Conservation (phyloP, 2,113 vertebrate genomes). For the Chascanopsetta lugubris region DNA sequence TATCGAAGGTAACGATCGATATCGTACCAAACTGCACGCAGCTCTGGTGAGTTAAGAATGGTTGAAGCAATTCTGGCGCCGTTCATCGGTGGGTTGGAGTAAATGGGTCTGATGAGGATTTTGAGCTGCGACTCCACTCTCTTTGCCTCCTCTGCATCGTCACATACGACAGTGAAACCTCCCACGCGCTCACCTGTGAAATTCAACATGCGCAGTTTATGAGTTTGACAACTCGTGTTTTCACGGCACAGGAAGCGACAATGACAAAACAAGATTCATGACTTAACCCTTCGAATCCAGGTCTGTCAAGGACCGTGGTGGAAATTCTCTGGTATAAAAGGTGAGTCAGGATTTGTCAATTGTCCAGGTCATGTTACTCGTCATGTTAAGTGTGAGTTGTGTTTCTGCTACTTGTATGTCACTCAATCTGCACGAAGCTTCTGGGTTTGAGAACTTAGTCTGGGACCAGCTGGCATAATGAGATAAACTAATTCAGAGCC, state of each 20-base stretch:
- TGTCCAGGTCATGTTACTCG: too few relatives aligned
- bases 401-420: too few relatives aligned
- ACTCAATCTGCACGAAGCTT: too few relatives aligned
- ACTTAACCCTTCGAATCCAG: too few relatives aligned
- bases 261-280: too few relatives aligned
- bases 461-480: too few relatives aligned
- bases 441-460: too few relatives aligned
- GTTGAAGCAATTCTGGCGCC: conserved; percentile 92
- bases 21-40: conserved; percentile 92
- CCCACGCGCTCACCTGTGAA: conserved; percentile 94
- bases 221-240: neutral
- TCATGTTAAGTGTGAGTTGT: too few relatives aligned
- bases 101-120: conserved; percentile 97
- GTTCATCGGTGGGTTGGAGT: conserved; percentile 95
- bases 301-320: too few relatives aligned
- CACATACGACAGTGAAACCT: conserved; percentile 93
- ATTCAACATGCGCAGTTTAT: neutral
- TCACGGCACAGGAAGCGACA: too few relatives aligned
- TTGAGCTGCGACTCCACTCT: conserved; percentile 96
- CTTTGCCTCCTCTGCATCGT: conserved; percentile 91
- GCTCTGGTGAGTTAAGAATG: conserved; percentile 91
- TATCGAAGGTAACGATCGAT: neutral
- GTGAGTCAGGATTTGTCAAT: too few relatives aligned
- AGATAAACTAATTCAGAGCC: too few relatives aligned
- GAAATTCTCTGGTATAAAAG: neutral